Evolutionary conservation across 2,888 invertebrate genomes (phyloP).

Genomic region (Ophioninae sp.): DNA sequence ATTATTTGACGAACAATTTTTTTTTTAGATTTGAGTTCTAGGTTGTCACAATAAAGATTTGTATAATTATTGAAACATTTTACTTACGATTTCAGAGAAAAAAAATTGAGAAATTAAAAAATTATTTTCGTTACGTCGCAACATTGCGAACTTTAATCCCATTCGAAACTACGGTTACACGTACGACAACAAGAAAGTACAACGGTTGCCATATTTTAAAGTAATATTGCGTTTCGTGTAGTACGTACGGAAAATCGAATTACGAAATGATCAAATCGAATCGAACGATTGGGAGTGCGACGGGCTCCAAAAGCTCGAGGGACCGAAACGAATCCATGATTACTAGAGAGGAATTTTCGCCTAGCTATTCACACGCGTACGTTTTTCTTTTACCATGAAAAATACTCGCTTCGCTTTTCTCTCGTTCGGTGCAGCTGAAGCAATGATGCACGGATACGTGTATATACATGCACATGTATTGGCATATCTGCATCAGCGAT

Average conservation of each 20-base stretch:
- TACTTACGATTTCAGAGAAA: no score
- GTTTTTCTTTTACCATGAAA: constrained; percentile 45
- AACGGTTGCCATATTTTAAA: constrained; percentile 33
- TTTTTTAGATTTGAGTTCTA: no score
- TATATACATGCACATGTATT: background rate
- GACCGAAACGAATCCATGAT: constrained; percentile 54
- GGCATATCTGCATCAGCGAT: constrained; percentile 16
- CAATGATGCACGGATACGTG: constrained; percentile 17
- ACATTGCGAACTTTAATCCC: no score
- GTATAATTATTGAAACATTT: no score
- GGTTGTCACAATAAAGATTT: no score
- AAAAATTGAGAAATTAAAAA: no score
- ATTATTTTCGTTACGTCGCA: no score
- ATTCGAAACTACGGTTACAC: background rate
- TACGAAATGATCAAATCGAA: constrained; percentile 56
- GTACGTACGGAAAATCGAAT: constrained; percentile 61
- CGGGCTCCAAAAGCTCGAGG: constrained; percentile 30
- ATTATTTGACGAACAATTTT: no score
- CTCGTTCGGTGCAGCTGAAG: background rate
- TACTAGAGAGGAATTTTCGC: constrained; percentile 41
- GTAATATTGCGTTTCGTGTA: constrained; percentile 60
- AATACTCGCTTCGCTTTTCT: constrained; percentile 26
- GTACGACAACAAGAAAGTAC: constrained; percentile 5
- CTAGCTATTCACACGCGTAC: constrained; percentile 13
- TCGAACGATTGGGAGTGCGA: constrained; percentile 16